Percentiles rank a stretch among this genome's conserved stretches.
Evolutionary conservation across 1,140 invertebrate species (phyloP).

Genomic region (Bactericera cockerelli): DNA sequence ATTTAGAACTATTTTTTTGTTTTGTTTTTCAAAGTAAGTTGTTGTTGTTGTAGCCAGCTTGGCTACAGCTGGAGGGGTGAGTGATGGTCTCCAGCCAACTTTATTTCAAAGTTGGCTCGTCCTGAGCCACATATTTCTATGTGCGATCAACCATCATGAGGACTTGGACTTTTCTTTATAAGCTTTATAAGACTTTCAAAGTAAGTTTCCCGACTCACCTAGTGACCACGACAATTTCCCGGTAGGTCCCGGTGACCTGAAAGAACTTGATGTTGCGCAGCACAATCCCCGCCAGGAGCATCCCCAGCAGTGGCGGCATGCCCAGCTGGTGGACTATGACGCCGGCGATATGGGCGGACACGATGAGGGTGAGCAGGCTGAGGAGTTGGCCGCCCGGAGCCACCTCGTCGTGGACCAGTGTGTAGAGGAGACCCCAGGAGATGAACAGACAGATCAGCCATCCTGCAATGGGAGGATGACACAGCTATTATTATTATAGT

Average conservation of each 20-base stretch:
- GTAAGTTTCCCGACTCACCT: slow-evolving; percentile 20
- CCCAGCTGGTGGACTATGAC: slow-evolving; percentile 8
- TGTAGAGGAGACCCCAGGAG: slow-evolving; percentile 30
- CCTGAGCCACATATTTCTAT: too few species aligned
- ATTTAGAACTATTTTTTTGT: too few species aligned
- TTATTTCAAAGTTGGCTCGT: too few species aligned
- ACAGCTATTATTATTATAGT: not conserved
- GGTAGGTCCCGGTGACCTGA: slow-evolving; percentile 18
- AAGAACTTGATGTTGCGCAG: slow-evolving; percentile 20
- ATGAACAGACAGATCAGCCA: not conserved
- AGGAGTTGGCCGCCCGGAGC: slow-evolving; percentile 61
- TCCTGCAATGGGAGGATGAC: not conserved
- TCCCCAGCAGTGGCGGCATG: slow-evolving; percentile 22
- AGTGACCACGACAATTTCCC: slow-evolving; percentile 15
- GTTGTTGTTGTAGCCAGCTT: too few species aligned
- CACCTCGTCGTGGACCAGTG: slow-evolving; percentile 52
- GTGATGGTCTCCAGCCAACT: too few species aligned
- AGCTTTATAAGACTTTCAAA: too few species aligned
- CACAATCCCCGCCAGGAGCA: slow-evolving; percentile 21
- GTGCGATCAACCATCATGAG: too few species aligned
- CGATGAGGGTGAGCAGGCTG: slow-evolving; percentile 39
- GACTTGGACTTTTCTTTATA: too few species aligned
- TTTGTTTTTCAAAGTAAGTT: too few species aligned
- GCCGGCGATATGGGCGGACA: slow-evolving; percentile 17
- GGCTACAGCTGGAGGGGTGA: too few species aligned